Base-by-base conservation (phyloP, 2,113 vertebrate species). In the Jacana jacana region DNA sequence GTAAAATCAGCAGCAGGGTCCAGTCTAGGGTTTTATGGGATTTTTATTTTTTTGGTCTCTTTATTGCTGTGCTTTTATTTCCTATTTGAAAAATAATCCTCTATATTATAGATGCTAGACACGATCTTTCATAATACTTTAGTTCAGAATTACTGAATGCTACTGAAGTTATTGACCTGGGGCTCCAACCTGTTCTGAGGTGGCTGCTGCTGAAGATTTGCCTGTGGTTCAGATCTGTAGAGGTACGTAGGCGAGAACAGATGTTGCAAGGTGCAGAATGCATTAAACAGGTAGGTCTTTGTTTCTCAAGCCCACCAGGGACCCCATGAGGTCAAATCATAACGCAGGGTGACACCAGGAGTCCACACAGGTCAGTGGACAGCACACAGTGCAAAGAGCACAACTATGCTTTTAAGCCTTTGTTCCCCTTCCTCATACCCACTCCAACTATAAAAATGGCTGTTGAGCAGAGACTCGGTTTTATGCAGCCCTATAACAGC, bases 1-100 rank as follows among this genome's bases (percentile, higher is more conserved):
- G n/a, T 76, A 75, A 96, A 92, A 60, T 81, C 72, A 95, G 88
- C 27, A 87, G 61, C 63, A 81, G 78, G 30, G 69, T 84, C 82
- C 88, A 76, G 14, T 37, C 27, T 39, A 96, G n/a, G 68, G 23
- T 0, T 89, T 97, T 84, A 57, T 8, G 24, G 31, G 82, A 71
- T 46, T 68, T 93, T 37, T n/a, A 33, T 28, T 60, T 39, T 63
- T 40, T 92, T 96, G 5, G 6, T 30, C 52, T 66, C 27, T 86
- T 77, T 73, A 55, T 54, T 84, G 24, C 31, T 88, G 18, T 75
- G 49, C 15, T 73, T 80, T 89, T 84, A 52, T 91, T 93, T 79
- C 25, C 52, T 81, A 35, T 92, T 81, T 88, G 35, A 83, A 86
- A 95, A 93, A 79, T 91, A 92, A 88, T 60, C 30, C 40, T 37